These are phyloP conservation scores for Petaurus breviceps DNA, from an alignment of 2,113 vertebrate species.

Conservation along the genomic window DNA sequence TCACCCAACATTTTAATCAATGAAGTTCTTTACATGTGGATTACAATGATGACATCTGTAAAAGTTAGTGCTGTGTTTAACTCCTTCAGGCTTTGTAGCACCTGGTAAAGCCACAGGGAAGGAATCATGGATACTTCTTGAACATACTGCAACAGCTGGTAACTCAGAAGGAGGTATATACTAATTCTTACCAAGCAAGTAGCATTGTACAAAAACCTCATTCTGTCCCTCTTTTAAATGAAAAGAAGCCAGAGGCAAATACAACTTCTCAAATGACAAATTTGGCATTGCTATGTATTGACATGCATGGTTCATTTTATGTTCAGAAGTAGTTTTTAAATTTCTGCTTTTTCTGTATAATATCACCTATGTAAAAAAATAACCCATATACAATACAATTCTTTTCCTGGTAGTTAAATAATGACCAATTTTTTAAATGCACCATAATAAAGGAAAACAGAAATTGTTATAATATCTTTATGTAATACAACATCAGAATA, in stretches of 20 bases:
- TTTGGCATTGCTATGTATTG: slow-evolving; percentile 50
- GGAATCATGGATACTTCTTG: slow-evolving; percentile 75
- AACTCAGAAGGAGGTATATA: slow-evolving; percentile 78
- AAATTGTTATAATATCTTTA: not conserved
- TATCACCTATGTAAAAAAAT: slow-evolving; percentile 14
- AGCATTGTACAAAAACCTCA: slow-evolving; percentile 67
- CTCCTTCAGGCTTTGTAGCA: slow-evolving; percentile 78
- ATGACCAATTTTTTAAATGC: not conserved
- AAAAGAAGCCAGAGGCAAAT: slow-evolving; percentile 64
- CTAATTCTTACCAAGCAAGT: slow-evolving; percentile 73
- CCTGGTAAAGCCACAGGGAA: slow-evolving; percentile 83
- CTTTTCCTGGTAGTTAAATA: not conserved
- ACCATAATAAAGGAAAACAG: slow-evolving; percentile 6
- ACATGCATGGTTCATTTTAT: slow-evolving; percentile 30
- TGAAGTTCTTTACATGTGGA: slow-evolving; percentile 69
- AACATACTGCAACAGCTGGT: slow-evolving; percentile 82
- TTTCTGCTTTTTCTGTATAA: slow-evolving; percentile 20
- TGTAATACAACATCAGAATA: slow-evolving; percentile 53
- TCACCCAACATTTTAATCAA: slow-evolving; percentile 79
- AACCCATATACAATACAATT: not conserved
- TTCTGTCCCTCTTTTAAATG: slow-evolving; percentile 61
- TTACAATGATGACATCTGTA: slow-evolving; percentile 82
- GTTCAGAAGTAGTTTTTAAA: slow-evolving; percentile 23
- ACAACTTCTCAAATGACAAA: slow-evolving; percentile 47
- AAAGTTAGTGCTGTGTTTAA: slow-evolving; percentile 76